A percentile compares a stretch with the other conserved stretches of the same genome.
These are phyloP conservation scores for Chaetoderma sp. DNA, from an alignment of 2,888 invertebrate species.

Conservation along the genomic window DNA sequence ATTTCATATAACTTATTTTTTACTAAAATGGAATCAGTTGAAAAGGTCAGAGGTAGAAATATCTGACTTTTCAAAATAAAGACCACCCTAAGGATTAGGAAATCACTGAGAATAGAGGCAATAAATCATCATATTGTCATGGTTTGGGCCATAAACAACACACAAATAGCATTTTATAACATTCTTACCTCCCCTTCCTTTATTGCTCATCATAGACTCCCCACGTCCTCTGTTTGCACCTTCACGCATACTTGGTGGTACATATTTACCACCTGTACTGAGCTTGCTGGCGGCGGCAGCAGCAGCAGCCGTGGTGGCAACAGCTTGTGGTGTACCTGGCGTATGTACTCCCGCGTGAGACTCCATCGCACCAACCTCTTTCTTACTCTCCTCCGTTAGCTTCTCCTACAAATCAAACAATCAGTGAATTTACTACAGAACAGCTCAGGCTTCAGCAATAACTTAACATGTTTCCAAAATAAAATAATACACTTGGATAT, in stretches of 20 bases:
- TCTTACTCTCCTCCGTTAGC: constrained; percentile 63
- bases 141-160: not conserved
- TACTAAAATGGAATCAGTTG: too few relatives aligned
- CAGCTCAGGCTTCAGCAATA: too few relatives aligned
- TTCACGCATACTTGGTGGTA: constrained; percentile 90
- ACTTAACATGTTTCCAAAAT: too few relatives aligned
- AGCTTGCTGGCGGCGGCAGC: constrained; percentile 38
- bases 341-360: constrained; percentile 52
- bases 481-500: too few relatives aligned
- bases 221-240: constrained; percentile 79
- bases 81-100: not conserved
- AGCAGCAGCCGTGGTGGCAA: constrained; percentile 51
- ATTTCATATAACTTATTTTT: too few relatives aligned
- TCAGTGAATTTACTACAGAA: too few relatives aligned
- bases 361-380: constrained; percentile 62
- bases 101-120: not conserved
- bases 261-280: constrained; percentile 71
- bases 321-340: constrained; percentile 40
- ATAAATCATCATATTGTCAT: not conserved
- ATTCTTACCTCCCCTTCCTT: constrained; percentile 60
- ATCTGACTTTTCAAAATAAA: too few relatives aligned
- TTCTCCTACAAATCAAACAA: constrained; percentile 9
- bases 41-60: too few relatives aligned
- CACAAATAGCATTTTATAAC: too few relatives aligned
- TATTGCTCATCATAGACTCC: constrained; percentile 76